Base-by-base conservation (phyloP, 1,140 invertebrate species). In the Drosophila sp. region DNA sequence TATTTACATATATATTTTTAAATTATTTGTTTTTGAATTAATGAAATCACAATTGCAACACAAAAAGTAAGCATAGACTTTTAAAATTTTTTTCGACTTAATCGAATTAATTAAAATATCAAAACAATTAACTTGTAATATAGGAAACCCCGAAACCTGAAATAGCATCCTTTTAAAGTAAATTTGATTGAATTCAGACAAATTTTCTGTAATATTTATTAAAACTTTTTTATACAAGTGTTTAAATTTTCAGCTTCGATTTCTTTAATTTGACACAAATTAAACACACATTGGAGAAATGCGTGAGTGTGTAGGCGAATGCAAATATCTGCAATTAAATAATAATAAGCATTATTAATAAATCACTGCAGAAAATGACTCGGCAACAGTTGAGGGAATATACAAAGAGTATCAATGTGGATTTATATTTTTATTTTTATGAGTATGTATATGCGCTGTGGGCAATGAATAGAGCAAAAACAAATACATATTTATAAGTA, bases 291-390 rank as follows among this genome's bases (percentile, higher is more conserved):
- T 34, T 43, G 18, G 51, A 1, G 25, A 7, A 76, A 7, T 21
- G 21, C 36, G 16, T 16, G 25, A 32, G 14, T 36, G 36, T 32
- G 21, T 48, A 18, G 14, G 58, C 59, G 66, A 57, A 72, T 81
- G 79, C 72, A 89, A 83, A 82, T 79, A 89, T 82, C 76, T 65
- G 83, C 82, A 87, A 87, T 87, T 87, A 87, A 89, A 82, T 82
- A 87, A 87, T 89, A 87, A 87, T 87, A 87, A 87, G 83, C 82
- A 82, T 87, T 79, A 82, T 87, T 89, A 87, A 87, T 87, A 87
- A 87, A 87, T 87, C 83, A 87, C 79, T 61, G 51, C 79, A 29
- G 59, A 70, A 79, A 84, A 77, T 71, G 67, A 62, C 78, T 65
- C 43, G 56, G 16, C 69, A 29, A 34, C 45, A 51, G 18, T 36